phyloP scores from a whole-genome alignment of 2,113 vertebrate genomes.

The Vulpes vulpes region DNA sequence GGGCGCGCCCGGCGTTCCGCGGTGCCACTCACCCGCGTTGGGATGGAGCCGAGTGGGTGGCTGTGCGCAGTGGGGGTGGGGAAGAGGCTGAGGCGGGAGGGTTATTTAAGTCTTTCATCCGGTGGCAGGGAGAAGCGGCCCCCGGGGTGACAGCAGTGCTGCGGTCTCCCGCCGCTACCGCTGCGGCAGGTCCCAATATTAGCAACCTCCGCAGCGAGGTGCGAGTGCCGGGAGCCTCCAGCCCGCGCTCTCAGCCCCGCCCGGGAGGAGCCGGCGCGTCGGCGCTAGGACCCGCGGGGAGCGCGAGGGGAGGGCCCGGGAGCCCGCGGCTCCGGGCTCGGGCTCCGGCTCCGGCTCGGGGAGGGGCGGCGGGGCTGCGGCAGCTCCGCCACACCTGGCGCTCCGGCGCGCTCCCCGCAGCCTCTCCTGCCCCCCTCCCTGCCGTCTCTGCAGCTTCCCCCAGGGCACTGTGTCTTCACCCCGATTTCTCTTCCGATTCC shows the following conservation, averaged over 20 bases:
- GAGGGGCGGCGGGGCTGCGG: not conserved
- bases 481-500: not conserved
- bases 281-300: constrained; percentile 72
- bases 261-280: not conserved
- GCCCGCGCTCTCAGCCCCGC: not conserved
- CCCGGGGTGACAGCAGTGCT: constrained; percentile 71
- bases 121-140: constrained; percentile 64
- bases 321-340: not conserved
- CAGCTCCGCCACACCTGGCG: constrained; percentile 50
- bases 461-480: not conserved
- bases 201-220: constrained; percentile 72
- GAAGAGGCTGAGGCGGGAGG: constrained; percentile 55
- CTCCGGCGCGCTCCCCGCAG: not conserved
- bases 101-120: constrained; percentile 78
- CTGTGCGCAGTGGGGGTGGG: constrained; percentile 75
- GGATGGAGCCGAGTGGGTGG: constrained; percentile 70
- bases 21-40: not conserved
- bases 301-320: not conserved
- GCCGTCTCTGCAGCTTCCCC: fast-evolving
- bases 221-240: constrained; percentile 24
- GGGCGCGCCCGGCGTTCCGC: constrained; percentile 21
- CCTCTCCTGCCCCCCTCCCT: not conserved
- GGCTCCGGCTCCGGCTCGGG: not conserved
- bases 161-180: constrained; percentile 65
- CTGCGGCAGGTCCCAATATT: constrained; percentile 77